These are phyloP conservation scores for Rhizomys pruinosus DNA, from an alignment of 2,113 vertebrate genomes.

Conservation along the genomic window DNA sequence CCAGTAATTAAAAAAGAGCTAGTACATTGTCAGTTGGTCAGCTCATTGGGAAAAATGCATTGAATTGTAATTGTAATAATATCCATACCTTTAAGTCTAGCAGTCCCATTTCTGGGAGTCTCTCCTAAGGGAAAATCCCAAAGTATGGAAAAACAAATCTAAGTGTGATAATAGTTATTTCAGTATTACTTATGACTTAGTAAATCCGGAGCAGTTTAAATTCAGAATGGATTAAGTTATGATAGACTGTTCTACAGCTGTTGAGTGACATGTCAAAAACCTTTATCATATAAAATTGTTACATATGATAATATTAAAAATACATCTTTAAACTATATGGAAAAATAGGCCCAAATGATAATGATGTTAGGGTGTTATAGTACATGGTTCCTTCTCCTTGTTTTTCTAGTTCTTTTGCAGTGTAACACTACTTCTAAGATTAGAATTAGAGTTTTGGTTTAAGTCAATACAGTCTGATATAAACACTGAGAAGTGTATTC, in stretches of 20 bases:
- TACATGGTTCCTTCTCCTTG: background rate
- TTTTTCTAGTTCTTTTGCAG: constrained; percentile 48
- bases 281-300: background rate
- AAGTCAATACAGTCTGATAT: constrained; percentile 11
- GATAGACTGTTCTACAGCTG: background rate
- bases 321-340: background rate
- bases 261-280: constrained; percentile 10
- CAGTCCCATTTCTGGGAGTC: background rate
- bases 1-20: background rate
- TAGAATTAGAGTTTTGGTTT: constrained; percentile 56
- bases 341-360: constrained; percentile 16
- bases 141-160: background rate
- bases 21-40: background rate
- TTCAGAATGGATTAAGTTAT: constrained; percentile 29
- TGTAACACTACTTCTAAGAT: constrained; percentile 21
- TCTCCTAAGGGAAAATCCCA: background rate
- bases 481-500: background rate
- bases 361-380: background rate
- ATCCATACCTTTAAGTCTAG: constrained; percentile 38
- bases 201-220: background rate
- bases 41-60: constrained; percentile 9
- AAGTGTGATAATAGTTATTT: constrained; percentile 18
- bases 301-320: background rate
- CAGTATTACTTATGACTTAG: constrained; percentile 8
- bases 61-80: constrained; percentile 41